These are phyloP conservation scores for Anthonomus grandis DNA, from an alignment of 1,140 invertebrate species.

Conservation along the genomic window DNA sequence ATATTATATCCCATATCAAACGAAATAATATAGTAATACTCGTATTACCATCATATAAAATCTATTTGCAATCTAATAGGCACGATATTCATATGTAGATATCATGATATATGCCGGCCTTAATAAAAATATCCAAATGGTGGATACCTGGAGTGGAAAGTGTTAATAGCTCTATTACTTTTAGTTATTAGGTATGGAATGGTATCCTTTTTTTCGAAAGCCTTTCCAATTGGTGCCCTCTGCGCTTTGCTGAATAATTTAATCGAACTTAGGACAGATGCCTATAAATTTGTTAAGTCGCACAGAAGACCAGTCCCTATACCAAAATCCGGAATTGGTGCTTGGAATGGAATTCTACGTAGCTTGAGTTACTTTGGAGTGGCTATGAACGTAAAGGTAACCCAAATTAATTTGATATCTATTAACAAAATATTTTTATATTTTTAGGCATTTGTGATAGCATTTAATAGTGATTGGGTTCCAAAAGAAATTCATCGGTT, in stretches of 20 bases:
- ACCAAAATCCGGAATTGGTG: conserved; percentile 62
- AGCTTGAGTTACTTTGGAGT: conserved; percentile 35
- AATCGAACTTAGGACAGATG: conserved; percentile 74
- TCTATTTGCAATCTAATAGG: no score
- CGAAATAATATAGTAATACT: no score
- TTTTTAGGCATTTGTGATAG: conserved; percentile 91
- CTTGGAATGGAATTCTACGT: conserved; percentile 55
- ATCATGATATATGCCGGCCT: no score
- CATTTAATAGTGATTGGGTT: conserved; percentile 96
- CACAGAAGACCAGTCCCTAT: conserved; percentile 67
- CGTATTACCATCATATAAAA: no score
- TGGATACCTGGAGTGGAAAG: no score
- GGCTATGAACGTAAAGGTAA: conserved; percentile 40
- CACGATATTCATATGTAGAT: no score
- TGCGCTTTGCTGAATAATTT: conserved; percentile 79
- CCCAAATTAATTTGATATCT: neutral
- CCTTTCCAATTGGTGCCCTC: conserved; percentile 76
- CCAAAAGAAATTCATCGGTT: conserved; percentile 82
- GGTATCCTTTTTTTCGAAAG: conserved; percentile 79
- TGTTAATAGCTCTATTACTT: no score
- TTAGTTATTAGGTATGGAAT: conserved; percentile 82
- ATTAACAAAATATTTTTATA: conserved; percentile 18
- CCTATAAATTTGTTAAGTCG: conserved; percentile 71
- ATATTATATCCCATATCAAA: no score
- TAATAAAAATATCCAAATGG: no score